phyloP scores from a whole-genome alignment of 2,113 vertebrate genomes.

The Sakesphorus luctuosus region DNA sequence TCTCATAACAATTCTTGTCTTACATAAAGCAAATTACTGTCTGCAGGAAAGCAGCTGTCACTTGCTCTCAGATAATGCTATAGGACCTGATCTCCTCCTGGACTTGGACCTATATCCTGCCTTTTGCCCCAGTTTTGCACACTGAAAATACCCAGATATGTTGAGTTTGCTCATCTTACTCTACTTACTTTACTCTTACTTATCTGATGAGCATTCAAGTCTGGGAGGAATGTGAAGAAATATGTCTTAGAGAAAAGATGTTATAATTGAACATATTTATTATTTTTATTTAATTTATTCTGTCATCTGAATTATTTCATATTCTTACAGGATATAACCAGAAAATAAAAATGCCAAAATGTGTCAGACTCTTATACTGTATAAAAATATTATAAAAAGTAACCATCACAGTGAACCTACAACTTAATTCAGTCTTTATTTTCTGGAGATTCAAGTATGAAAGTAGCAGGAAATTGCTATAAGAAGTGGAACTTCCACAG shows the following conservation, averaged over 20 bases:
- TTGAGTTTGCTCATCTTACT: not conserved
- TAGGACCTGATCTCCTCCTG: not conserved
- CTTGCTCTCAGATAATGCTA: not conserved
- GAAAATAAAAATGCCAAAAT: not conserved
- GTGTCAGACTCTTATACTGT: not conserved
- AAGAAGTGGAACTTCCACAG: not conserved
- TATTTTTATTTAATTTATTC: not conserved
- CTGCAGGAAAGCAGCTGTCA: not conserved
- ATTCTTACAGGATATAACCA: not conserved
- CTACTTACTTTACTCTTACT: not conserved
- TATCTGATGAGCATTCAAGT: not conserved
- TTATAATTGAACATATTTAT: not conserved
- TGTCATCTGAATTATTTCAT: not conserved
- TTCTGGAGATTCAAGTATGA: not conserved
- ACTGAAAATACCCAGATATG: not conserved
- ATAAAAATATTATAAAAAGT: not conserved
- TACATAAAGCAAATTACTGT: not conserved
- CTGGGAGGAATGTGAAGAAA: not conserved
- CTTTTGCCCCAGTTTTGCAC: not conserved
- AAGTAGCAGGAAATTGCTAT: not conserved
- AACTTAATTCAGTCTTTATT: not conserved
- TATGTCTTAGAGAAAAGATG: not conserved
- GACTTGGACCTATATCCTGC: not conserved
- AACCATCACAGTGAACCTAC: not conserved
- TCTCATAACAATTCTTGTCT: not conserved